These are phyloP conservation scores for Sebastes paucispinis DNA, from an alignment of 2,797 vertebrate species.

Conservation along the genomic window DNA sequence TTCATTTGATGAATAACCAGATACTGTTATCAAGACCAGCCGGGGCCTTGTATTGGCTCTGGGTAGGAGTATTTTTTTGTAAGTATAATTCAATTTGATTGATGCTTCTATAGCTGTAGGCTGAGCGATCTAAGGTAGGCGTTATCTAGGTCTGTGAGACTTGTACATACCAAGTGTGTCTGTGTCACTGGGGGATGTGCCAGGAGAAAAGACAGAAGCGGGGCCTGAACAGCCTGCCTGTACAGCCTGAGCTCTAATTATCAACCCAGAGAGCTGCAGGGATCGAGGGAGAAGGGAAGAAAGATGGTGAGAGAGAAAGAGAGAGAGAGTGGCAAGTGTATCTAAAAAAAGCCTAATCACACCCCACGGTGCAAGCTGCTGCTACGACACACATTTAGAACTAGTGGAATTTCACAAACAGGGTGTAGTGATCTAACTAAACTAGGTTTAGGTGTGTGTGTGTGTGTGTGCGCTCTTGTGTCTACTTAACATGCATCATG, in stretches of 20 bases:
- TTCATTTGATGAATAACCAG: conserved; percentile 21
- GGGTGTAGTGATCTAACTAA: conserved; percentile 1
- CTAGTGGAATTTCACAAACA: conserved; percentile 51
- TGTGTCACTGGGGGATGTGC: conserved; percentile 34
- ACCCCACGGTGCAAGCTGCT: conserved; percentile 58
- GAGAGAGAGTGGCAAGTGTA: conserved; percentile 3
- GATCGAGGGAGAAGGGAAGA: conserved; percentile 21
- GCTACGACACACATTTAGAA: conserved; percentile 50
- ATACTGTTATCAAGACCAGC: neutral
- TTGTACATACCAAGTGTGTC: conserved; percentile 18
- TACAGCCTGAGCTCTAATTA: conserved; percentile 63
- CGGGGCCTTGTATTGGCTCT: neutral
- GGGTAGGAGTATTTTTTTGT: neutral
- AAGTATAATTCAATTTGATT: neutral
- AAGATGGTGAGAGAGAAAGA: neutral
- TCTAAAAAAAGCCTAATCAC: conserved; percentile 66
- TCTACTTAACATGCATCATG: neutral
- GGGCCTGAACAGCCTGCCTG: conserved; percentile 30
- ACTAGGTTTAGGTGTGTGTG: neutral
- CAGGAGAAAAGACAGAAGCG: conserved; percentile 32
- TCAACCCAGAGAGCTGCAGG: conserved; percentile 45
- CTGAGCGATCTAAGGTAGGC: neutral
- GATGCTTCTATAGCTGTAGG: neutral
- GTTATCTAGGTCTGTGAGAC: conserved; percentile 14
- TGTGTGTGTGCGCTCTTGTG: neutral